Percentiles rank a stretch among this genome's conserved stretches.
Evolutionary conservation across 2,797 vertebrate species (phyloP).

Genomic region (Gobio occitaniae): DNA sequence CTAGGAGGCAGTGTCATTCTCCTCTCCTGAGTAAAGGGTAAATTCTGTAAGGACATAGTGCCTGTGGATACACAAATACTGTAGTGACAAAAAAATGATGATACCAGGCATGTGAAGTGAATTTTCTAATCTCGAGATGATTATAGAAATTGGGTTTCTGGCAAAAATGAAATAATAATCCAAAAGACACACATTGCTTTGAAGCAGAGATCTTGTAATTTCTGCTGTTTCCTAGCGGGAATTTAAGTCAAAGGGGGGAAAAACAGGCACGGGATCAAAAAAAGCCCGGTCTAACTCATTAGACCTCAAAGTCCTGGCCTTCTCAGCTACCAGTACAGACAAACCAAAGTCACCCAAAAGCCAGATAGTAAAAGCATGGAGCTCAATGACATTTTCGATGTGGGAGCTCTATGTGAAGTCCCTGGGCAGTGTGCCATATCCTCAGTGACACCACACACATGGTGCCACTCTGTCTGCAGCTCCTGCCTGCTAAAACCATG

Average conservation of each 20-base stretch:
- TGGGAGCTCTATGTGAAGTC: slow-evolving; percentile 54
- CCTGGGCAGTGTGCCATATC: slow-evolving; percentile 53
- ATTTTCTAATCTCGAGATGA: slow-evolving; percentile 15
- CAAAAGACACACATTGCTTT: slow-evolving; percentile 21
- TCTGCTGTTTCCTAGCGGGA: slow-evolving; percentile 33
- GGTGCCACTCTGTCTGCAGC: slow-evolving; percentile 56
- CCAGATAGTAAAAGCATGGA: slow-evolving; percentile 47
- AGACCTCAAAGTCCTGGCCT: slow-evolving; percentile 50
- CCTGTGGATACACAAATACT: slow-evolving; percentile 28
- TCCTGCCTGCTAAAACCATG: slow-evolving; percentile 58
- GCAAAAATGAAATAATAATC: slow-evolving; percentile 30
- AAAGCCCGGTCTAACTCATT: slow-evolving; percentile 48
- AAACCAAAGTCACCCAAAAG: slow-evolving; percentile 49
- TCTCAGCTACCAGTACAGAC: slow-evolving; percentile 46
- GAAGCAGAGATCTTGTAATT: slow-evolving; percentile 45
- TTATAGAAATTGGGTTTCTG: slow-evolving; percentile 33
- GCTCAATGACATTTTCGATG: slow-evolving; percentile 48
- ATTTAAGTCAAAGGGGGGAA: slow-evolving; percentile 14
- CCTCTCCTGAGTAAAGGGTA: slow-evolving; percentile 8
- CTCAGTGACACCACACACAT: slow-evolving; percentile 52
- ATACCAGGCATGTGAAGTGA: slow-evolving; percentile 43
- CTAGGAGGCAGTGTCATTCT: slow-evolving; percentile 74
- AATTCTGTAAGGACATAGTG: slow-evolving; percentile 36
- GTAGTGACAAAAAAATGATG: slow-evolving; percentile 30
- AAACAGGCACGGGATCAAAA: slow-evolving; percentile 27